These are phyloP conservation scores for Lonchura striata DNA, from an alignment of 2,113 vertebrate species.

Conservation along the genomic window DNA sequence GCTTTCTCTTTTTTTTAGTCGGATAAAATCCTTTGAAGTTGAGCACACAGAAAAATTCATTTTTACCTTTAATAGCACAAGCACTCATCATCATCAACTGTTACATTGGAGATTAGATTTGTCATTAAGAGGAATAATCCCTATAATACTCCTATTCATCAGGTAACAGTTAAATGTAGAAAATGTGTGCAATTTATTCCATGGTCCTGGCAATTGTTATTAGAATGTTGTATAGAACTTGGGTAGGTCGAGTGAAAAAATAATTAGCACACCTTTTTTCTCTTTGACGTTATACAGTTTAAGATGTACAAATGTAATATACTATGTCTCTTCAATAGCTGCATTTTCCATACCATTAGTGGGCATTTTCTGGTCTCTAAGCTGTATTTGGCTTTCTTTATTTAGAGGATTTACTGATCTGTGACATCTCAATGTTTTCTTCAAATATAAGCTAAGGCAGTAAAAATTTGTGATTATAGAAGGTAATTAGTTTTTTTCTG, in stretches of 20 bases:
- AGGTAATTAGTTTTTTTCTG: background rate
- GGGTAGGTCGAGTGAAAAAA: background rate
- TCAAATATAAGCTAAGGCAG: background rate
- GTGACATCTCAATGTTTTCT: background rate
- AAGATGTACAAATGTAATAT: background rate
- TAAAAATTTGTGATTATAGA: background rate
- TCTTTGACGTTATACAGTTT: background rate
- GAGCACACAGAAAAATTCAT: background rate
- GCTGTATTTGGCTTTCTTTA: background rate
- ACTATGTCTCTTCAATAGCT: background rate
- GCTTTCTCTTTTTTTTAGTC: background rate
- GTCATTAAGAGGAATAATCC: conserved; percentile 66
- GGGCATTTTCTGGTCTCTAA: background rate
- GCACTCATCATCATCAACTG: conserved; percentile 34
- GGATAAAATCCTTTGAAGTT: conserved; percentile 31
- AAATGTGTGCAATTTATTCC: conserved; percentile 41
- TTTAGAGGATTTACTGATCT: background rate
- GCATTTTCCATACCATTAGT: background rate
- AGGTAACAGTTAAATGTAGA: conserved; percentile 59
- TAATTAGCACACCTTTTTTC: background rate
- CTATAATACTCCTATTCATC: conserved; percentile 61
- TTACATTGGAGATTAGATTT: conserved; percentile 68
- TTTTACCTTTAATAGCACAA: conserved; percentile 59
- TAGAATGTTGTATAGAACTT: background rate
- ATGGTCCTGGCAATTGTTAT: conserved; percentile 7